These are phyloP conservation scores for Tursiops truncatus DNA, from an alignment of 2,113 vertebrate species.

Conservation along the genomic window DNA sequence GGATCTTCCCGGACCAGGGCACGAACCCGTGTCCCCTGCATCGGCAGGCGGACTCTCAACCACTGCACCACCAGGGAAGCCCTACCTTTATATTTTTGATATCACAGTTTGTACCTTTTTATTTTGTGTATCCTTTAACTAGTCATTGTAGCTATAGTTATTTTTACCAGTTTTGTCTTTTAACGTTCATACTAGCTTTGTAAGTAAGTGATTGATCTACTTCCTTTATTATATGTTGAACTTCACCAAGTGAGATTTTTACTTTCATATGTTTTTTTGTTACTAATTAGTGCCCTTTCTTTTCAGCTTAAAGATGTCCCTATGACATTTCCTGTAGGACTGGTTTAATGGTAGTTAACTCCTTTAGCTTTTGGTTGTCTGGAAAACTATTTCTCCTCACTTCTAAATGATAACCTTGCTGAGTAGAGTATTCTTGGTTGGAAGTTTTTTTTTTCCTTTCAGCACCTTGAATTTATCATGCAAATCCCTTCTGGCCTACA, in stretches of 20 bases:
- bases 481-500: background rate
- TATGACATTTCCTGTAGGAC: background rate
- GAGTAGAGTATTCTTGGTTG: background rate
- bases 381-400: background rate
- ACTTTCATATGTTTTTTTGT: background rate
- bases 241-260: background rate
- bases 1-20: no score
- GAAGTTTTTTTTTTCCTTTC: fast-evolving
- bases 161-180: background rate
- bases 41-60: no score
- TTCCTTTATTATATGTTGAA: background rate
- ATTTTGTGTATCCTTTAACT: background rate
- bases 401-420: background rate
- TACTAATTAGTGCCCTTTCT: background rate
- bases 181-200: background rate
- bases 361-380: background rate
- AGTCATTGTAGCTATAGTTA: background rate
- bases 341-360: background rate
- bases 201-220: background rate
- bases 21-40: no score
- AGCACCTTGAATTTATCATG: background rate
- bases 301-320: background rate
- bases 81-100: background rate
- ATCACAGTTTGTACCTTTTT: background rate
- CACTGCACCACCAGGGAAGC: no score